A percentile compares a stretch with the other conserved stretches of the same genome.
Evolutionary conservation across 2,113 vertebrate genomes (phyloP).

Genomic region (Camelus dromedarius): DNA sequence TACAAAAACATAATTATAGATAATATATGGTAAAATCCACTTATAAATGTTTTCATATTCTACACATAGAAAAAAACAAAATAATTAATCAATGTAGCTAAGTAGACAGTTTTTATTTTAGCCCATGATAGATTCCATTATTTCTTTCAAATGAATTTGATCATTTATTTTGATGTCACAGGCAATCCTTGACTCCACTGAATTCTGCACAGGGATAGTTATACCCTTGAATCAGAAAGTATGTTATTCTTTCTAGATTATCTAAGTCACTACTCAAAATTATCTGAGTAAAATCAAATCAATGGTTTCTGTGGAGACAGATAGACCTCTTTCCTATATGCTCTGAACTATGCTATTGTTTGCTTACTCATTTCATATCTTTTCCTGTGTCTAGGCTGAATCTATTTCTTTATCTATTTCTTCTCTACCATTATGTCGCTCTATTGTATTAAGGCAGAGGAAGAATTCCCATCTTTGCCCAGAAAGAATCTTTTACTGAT

Average conservation of each 20-base stretch:
- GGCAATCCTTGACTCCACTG: not conserved
- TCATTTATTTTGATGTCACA: not conserved
- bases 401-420: not conserved
- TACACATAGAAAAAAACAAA: not conserved
- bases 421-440: not conserved
- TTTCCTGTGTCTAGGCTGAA: not conserved
- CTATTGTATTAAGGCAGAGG: not conserved
- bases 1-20: not conserved
- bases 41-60: not conserved
- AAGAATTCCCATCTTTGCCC: not conserved
- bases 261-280: not conserved
- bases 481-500: not conserved
- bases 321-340: not conserved
- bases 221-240: not conserved
- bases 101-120: not conserved
- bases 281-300: not conserved
- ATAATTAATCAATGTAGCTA: not conserved
- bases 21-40: not conserved
- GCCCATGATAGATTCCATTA: not conserved
- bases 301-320: not conserved
- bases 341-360: not conserved
- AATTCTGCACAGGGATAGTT: not conserved
- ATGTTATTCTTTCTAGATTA: not conserved
- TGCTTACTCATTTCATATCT: not conserved
- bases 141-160: not conserved